Percentiles rank a stretch among this genome's conserved stretches.
These are phyloP conservation scores for Scyliorhinus canicula DNA, from an alignment of 2,797 vertebrate genomes.

Conservation along the genomic window DNA sequence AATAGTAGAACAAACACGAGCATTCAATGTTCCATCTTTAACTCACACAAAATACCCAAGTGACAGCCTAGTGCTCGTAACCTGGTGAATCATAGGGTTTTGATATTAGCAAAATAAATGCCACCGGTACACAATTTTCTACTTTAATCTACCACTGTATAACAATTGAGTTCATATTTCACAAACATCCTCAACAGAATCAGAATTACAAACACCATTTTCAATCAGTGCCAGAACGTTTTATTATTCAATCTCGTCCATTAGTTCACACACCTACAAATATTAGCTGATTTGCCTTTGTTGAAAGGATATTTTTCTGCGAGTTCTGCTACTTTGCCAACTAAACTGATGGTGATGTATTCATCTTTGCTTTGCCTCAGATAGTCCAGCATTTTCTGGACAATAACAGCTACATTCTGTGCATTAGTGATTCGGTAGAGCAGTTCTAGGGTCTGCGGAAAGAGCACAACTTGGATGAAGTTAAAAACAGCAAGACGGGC, in stretches of 20 bases:
- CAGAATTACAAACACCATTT: neutral
- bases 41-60: neutral
- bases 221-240: neutral
- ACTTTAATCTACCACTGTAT: neutral
- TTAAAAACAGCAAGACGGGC: neutral
- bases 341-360: slow-evolving; percentile 74
- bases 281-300: neutral
- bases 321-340: slow-evolving; percentile 87
- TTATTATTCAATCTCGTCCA: slow-evolving; percentile 3
- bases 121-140: neutral
- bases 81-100: neutral
- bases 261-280: neutral
- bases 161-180: neutral
- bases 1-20: neutral
- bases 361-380: slow-evolving; percentile 75
- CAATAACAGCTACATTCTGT: slow-evolving; percentile 86
- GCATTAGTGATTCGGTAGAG: slow-evolving; percentile 91
- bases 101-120: neutral
- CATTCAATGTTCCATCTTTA: neutral
- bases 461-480: slow-evolving; percentile 44
- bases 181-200: neutral
- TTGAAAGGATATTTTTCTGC: slow-evolving; percentile 98
- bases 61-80: neutral
- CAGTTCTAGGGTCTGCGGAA: slow-evolving; percentile 81
- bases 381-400: slow-evolving; percentile 92